A percentile compares a stretch with the other conserved stretches of the same genome.
Conservation (phyloP, 2,113 vertebrate species). For the Bufo gargarizans region DNA sequence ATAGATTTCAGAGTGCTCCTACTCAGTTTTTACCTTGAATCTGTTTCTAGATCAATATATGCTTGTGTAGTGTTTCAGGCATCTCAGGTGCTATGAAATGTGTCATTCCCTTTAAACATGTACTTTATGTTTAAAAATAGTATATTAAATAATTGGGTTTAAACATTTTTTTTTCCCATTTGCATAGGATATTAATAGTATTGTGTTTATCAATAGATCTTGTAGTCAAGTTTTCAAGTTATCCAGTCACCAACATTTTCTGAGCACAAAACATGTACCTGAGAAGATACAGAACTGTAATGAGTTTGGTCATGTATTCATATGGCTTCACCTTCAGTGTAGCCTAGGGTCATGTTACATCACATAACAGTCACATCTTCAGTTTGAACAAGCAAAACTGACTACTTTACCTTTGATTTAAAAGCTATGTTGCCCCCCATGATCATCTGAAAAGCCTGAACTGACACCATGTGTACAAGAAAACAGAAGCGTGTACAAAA, state of each 20-base stretch:
- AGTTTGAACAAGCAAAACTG: conserved; percentile 49
- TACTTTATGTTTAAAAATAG: too few species aligned
- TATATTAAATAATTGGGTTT: background rate
- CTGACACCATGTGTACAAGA: conserved; percentile 53
- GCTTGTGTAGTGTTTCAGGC: conserved; percentile 14
- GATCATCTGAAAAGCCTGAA: conserved; percentile 52
- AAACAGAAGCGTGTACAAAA: conserved; percentile 52
- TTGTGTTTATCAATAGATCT: background rate
- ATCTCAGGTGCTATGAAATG: background rate
- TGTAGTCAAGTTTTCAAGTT: background rate
- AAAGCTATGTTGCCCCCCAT: conserved; percentile 53
- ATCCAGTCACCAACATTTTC: background rate
- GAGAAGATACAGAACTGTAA: background rate
- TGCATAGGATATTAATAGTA: background rate
- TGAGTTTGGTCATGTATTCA: background rate
- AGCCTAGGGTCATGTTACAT: conserved; percentile 32
- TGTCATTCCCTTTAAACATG: background rate
- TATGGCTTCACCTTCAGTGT: conserved; percentile 29
- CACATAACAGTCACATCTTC: conserved; percentile 28
- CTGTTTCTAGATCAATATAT: conserved; percentile 35
- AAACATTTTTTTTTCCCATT: background rate
- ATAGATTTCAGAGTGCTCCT: conserved; percentile 9
- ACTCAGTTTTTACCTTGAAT: conserved; percentile 44
- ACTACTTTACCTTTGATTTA: conserved; percentile 52
- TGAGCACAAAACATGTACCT: background rate